These are phyloP conservation scores for Temnothorax curvispinosus DNA, from an alignment of 1,140 invertebrate genomes.

Conservation along the genomic window DNA sequence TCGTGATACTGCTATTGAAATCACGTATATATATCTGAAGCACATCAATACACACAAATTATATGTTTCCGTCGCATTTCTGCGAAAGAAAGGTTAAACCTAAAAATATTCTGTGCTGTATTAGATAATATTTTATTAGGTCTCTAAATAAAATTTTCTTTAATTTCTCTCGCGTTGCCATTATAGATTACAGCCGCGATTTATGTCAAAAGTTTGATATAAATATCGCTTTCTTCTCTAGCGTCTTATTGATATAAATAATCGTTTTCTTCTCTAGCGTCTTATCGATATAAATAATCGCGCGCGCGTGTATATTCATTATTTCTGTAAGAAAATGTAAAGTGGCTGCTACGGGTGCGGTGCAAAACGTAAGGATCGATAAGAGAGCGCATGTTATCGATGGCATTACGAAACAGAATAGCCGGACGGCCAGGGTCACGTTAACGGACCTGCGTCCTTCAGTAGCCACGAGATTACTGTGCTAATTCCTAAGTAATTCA, in stretches of 20 bases:
- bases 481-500: constrained; percentile 4
- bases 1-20: background rate
- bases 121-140: background rate
- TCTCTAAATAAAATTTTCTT: background rate
- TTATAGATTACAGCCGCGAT: background rate
- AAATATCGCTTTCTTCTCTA: constrained; percentile 7
- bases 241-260: constrained; percentile 10
- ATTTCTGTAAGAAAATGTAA: constrained; percentile 56
- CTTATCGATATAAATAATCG: constrained; percentile 48
- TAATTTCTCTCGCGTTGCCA: background rate
- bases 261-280: background rate
- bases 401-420: constrained; percentile 34
- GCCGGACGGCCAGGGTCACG: constrained; percentile 34
- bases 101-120: background rate
- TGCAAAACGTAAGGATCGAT: constrained; percentile 38
- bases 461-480: constrained; percentile 14
- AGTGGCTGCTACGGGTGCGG: background rate
- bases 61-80: background rate
- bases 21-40: background rate
- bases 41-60: background rate
- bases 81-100: background rate
- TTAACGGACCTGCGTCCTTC: constrained; percentile 40
- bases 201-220: constrained; percentile 26
- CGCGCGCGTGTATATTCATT: constrained; percentile 25
- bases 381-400: constrained; percentile 34